Evolutionary conservation across 1,140 invertebrate species (phyloP).

Genomic region (Limonius californicus): DNA sequence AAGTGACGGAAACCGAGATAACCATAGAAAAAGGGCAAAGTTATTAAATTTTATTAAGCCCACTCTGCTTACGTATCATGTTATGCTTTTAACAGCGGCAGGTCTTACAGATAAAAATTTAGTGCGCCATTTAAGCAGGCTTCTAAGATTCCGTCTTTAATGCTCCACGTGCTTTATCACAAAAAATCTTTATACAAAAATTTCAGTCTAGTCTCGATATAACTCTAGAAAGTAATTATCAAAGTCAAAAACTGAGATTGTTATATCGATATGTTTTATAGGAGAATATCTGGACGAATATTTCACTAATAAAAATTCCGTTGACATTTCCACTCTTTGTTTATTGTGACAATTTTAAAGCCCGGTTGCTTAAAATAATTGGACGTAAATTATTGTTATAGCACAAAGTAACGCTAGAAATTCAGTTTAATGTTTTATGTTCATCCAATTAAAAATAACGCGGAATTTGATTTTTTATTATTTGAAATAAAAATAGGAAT

Average conservation of each 20-base stretch:
- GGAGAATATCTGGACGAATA: constrained; percentile 7
- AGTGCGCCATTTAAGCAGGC: not conserved
- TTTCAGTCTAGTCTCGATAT: no score
- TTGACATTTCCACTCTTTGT: constrained; percentile 13
- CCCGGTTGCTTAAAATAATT: constrained; percentile 19
- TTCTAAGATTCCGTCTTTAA: not conserved
- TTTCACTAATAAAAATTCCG: constrained; percentile 15
- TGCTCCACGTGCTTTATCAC: not conserved
- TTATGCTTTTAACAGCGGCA: not conserved
- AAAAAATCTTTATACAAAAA: not conserved
- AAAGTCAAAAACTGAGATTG: constrained; percentile 4
- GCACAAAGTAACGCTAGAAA: constrained; percentile 3
- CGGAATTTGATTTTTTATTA: not conserved
- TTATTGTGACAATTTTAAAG: constrained; percentile 20
- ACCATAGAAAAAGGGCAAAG: not conserved
- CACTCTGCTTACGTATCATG: not conserved
- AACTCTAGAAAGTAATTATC: not conserved
- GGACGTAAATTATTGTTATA: constrained; percentile 19
- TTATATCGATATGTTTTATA: constrained; percentile 5
- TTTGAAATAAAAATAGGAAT: not conserved
- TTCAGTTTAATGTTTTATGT: constrained; percentile 18
- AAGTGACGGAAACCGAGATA: not conserved
- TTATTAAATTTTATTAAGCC: not conserved
- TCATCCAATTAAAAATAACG: not conserved
- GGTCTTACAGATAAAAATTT: not conserved